phyloP scores from a whole-genome alignment of 1,140 invertebrate genomes.

The Pseudobourletiella spinata region DNA sequence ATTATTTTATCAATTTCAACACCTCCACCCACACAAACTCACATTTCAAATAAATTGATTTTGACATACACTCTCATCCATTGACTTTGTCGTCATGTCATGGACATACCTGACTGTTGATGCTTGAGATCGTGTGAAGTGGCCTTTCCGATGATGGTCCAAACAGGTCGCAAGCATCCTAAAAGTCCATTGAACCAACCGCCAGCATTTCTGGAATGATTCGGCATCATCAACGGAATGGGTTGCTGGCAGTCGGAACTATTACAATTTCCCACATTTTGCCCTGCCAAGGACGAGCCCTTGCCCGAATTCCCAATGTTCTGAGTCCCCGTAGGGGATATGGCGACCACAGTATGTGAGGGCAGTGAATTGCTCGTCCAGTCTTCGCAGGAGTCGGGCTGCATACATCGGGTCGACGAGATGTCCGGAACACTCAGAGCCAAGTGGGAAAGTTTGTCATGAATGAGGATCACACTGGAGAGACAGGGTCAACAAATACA shows the following conservation, averaged over 20 bases:
- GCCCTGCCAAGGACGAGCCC: neutral
- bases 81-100: too few relatives aligned
- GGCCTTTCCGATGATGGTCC: slow-evolving; percentile 73
- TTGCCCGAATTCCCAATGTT: slow-evolving; percentile 1
- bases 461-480: slow-evolving; percentile 35
- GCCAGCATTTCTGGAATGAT: slow-evolving; percentile 19
- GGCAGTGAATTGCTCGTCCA: slow-evolving; percentile 33
- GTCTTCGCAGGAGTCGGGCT: slow-evolving; percentile 10
- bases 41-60: too few relatives aligned
- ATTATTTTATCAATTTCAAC: too few relatives aligned
- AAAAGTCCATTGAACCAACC: slow-evolving; percentile 73
- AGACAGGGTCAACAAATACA: too few relatives aligned
- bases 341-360: slow-evolving; percentile 26
- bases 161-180: slow-evolving; percentile 74
- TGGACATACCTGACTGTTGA: slow-evolving; percentile 30
- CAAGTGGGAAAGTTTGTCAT: slow-evolving; percentile 34
- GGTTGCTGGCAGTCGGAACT: neutral
- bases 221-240: slow-evolving; percentile 16
- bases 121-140: slow-evolving; percentile 56
- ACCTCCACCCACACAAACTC: too few relatives aligned
- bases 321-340: slow-evolving; percentile 10
- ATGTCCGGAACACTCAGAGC: slow-evolving; percentile 34
- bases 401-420: slow-evolving; percentile 13
- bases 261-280: slow-evolving; percentile 7
- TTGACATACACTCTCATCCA: too few relatives aligned